A percentile compares a stretch with the other conserved stretches of the same genome.
Conservation (phyloP, 2,888 invertebrate species). For the Tortrix viridana region DNA sequence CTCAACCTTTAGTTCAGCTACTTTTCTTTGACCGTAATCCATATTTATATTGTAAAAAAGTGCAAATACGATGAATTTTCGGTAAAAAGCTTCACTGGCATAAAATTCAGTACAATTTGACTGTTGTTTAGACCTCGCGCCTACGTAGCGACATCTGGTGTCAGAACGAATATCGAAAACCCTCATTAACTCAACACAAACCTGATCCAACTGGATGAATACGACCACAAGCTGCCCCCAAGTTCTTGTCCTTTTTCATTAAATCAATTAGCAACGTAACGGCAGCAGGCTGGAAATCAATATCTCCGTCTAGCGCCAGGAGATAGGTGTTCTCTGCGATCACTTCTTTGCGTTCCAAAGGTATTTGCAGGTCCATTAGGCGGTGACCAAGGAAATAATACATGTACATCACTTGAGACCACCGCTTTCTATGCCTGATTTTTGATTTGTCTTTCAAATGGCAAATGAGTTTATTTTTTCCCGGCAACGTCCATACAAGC, state of each 20-base stretch:
- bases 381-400: constrained; percentile 94
- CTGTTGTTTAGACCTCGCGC: too few species aligned
- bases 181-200: constrained; percentile 39
- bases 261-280: constrained; percentile 91
- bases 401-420: constrained; percentile 99
- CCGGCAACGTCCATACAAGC: constrained; percentile 92
- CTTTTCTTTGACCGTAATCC: too few species aligned
- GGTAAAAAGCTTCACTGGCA: too few species aligned
- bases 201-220: constrained; percentile 94
- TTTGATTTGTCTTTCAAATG: constrained; percentile 95
- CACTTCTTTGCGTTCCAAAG: constrained; percentile 85
- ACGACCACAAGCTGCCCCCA: constrained; percentile 95
- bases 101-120: too few species aligned
- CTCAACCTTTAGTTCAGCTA: too few species aligned
- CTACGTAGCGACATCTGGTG: too few species aligned
- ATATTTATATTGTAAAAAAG: too few species aligned
- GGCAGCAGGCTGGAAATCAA: constrained; percentile 93
- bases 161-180: too few species aligned
- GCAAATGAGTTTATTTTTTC: constrained; percentile 92
- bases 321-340: constrained; percentile 93
- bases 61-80: too few species aligned
- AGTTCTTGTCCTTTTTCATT: constrained; percentile 92
- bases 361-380: constrained; percentile 87
- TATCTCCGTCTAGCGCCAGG: constrained; percentile 94
- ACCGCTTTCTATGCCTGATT: constrained; percentile 95